Evolutionary conservation across 2,888 invertebrate genomes (phyloP).

Genomic region (Anthoptus insignis): DNA sequence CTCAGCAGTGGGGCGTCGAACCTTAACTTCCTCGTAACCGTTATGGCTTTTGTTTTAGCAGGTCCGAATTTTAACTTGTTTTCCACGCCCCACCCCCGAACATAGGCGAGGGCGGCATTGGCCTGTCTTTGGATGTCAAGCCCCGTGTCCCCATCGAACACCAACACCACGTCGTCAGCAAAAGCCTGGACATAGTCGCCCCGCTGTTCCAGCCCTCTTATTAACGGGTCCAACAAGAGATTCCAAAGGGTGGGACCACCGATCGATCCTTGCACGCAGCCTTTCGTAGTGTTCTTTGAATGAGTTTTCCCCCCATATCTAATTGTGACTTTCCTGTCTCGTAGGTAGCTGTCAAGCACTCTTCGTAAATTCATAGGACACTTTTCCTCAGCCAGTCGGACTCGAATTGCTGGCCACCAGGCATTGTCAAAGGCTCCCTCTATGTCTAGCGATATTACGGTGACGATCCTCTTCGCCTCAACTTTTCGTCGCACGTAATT

Average conservation of each 20-base stretch:
- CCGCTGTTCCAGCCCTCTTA: no score
- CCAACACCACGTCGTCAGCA: not conserved
- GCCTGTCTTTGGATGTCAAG: not conserved
- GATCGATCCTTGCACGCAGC: no score
- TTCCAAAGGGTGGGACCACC: not conserved
- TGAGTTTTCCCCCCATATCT: not conserved
- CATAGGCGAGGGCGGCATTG: slow-evolving; percentile 23
- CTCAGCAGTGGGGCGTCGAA: not conserved
- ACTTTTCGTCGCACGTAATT: not conserved
- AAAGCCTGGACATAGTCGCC: not conserved
- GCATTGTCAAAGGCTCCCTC: not conserved
- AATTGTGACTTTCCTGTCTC: slow-evolving; percentile 6
- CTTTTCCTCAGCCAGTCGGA: not conserved
- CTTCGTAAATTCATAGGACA: not conserved
- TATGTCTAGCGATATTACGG: not conserved
- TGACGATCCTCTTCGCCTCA: no score
- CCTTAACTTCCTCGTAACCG: not conserved
- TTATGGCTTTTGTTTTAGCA: no score
- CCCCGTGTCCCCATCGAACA: slow-evolving; percentile 12
- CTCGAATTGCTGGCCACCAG: not conserved
- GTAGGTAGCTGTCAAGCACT: slow-evolving; percentile 16
- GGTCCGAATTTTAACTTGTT: slow-evolving; percentile 15
- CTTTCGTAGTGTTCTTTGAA: no score
- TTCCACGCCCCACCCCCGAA: slow-evolving; percentile 13
- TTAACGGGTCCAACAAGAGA: not conserved